phyloP scores from a whole-genome alignment of 1,140 invertebrate genomes.

The Drosophila ercepeae region DNA sequence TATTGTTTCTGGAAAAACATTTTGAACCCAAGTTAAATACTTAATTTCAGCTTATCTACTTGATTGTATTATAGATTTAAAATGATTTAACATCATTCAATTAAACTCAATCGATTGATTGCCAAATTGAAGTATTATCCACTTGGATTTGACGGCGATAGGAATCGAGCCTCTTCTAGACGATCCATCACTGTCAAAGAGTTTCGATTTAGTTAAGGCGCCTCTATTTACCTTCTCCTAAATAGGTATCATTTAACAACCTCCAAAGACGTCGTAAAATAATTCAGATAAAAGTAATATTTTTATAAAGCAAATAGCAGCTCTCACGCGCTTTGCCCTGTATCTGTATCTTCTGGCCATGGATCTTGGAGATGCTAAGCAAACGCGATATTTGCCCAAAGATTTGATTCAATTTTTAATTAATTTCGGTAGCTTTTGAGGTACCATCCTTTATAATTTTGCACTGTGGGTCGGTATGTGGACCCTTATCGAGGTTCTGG shows the following conservation, averaged over 20 bases:
- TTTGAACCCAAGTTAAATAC: not conserved
- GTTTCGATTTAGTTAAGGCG: slow-evolving; percentile 38
- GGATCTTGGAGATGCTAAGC: slow-evolving; percentile 29
- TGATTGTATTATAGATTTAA: not conserved
- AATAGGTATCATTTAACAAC: not conserved
- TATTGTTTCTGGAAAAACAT: not conserved
- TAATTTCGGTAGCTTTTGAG: slow-evolving; percentile 45
- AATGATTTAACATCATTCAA: not conserved
- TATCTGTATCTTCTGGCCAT: slow-evolving; percentile 31
- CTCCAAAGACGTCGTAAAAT: slow-evolving; percentile 7
- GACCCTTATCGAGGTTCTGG: slow-evolving; percentile 61
- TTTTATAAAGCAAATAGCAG: slow-evolving; percentile 38
- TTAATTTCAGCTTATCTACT: not conserved
- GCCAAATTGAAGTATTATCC: slow-evolving; percentile 20
- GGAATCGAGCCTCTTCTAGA: slow-evolving; percentile 17
- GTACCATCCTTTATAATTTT: slow-evolving; percentile 23
- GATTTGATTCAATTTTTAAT: slow-evolving; percentile 69
- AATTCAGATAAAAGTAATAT: slow-evolving; percentile 27
- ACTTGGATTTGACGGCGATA: slow-evolving; percentile 14
- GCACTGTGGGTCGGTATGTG: slow-evolving; percentile 30
- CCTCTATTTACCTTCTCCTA: not conserved
- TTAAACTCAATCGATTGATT: not conserved
- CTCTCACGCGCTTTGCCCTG: slow-evolving; percentile 19
- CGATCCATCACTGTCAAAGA: slow-evolving; percentile 55
- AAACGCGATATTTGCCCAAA: slow-evolving; percentile 57